These are phyloP conservation scores for Anthophora plumipes DNA, from an alignment of 2,888 invertebrate species.

Conservation along the genomic window DNA sequence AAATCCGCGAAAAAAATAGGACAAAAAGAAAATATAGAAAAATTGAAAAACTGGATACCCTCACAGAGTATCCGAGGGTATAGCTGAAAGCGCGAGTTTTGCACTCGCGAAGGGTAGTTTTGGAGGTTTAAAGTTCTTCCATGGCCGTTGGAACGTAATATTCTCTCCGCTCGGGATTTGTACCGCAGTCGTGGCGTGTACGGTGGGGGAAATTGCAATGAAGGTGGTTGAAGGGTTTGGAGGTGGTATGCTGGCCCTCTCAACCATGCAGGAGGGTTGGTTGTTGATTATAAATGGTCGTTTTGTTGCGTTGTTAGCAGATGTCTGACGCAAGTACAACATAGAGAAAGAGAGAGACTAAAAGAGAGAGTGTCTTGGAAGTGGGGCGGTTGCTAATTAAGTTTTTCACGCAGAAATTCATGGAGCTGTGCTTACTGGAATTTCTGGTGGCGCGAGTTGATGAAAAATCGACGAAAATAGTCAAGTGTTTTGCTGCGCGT, in stretches of 20 bases:
- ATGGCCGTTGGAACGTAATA: constrained; percentile 62
- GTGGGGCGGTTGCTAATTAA: constrained; percentile 64
- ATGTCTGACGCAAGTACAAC: constrained; percentile 58
- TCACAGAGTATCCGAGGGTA: constrained; percentile 2
- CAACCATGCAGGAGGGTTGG: constrained; percentile 38
- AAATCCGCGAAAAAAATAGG: background rate
- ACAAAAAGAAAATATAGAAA: background rate
- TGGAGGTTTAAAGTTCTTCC: constrained; percentile 59
- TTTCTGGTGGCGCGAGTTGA: constrained; percentile 23
- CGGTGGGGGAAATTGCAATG: constrained; percentile 42
- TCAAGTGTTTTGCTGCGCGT: constrained; percentile 12
- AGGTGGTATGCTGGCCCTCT: constrained; percentile 17
- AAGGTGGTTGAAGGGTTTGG: background rate
- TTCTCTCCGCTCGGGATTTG: constrained; percentile 70
- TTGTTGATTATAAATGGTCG: constrained; percentile 71
- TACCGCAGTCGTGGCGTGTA: constrained; percentile 54
- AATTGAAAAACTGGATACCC: background rate
- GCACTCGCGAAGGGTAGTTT: constrained; percentile 4
- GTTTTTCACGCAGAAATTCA: constrained; percentile 62
- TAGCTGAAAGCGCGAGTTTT: constrained; percentile 49
- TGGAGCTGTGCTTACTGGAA: constrained; percentile 9
- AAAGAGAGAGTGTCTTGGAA: background rate
- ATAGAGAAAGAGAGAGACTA: background rate
- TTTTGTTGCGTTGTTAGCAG: constrained; percentile 71
- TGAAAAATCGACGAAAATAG: constrained; percentile 49